These are phyloP conservation scores for Arctocebus calabarensis DNA, from an alignment of 2,797 vertebrate species.

Conservation along the genomic window DNA sequence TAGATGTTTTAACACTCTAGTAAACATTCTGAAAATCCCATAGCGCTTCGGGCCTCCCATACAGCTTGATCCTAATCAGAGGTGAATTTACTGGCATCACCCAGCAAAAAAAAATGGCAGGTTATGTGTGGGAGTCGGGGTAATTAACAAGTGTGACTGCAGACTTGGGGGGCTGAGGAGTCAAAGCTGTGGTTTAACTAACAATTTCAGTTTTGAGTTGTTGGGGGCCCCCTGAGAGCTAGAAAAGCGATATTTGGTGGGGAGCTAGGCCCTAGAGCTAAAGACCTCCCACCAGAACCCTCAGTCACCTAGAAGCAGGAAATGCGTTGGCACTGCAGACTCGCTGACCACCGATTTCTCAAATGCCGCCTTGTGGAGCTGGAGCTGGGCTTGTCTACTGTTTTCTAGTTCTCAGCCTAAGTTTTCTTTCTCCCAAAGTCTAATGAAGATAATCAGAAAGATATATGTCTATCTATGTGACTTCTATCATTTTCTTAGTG, in stretches of 20 bases:
- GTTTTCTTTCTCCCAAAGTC: background rate
- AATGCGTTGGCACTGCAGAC: background rate
- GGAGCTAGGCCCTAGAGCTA: background rate
- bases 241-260: conserved; percentile 13
- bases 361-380: background rate
- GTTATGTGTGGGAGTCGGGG: conserved; percentile 2
- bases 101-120: background rate
- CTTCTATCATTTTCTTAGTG: background rate
- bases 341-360: background rate
- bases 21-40: conserved; percentile 68
- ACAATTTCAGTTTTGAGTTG: conserved; percentile 74
- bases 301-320: conserved; percentile 43
- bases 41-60: background rate
- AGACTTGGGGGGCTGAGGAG: conserved; percentile 17
- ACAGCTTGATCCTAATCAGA: background rate
- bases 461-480: background rate
- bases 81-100: conserved; percentile 50
- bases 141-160: conserved; percentile 61
- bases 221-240: conserved; percentile 26
- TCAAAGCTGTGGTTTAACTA: conserved; percentile 74
- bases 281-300: conserved; percentile 34
- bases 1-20: background rate
- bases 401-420: background rate
- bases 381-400: background rate
- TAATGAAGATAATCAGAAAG: conserved; percentile 26